Base-by-base conservation (phyloP, 2,113 vertebrate genomes). In the Lepus americanus region DNA sequence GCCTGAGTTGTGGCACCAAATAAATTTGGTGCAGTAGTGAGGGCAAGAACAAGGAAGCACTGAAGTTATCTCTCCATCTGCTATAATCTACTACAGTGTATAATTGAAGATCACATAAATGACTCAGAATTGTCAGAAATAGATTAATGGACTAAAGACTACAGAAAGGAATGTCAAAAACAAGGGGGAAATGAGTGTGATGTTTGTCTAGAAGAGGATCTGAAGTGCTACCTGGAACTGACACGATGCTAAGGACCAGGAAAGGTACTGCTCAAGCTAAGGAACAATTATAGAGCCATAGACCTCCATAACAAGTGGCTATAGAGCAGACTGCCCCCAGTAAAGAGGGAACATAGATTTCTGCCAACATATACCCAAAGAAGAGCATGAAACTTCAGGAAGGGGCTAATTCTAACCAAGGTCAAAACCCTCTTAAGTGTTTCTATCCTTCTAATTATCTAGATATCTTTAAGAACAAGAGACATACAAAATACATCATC, bases 361-460 rank as follows among this genome's bases (percentile, higher is more conserved):
- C 12, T 59, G 66, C 22, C 29, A 53, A 13, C 53, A 6, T 36
- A 12, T 4, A 82, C 9, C 44, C 23, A 72, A 14, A 25, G n/a
- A n/a, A 31, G 33, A 36, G 11, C 22, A 51, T 14, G 69, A n/a
- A 16, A 13, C 22, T 74, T n/a, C 17, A 23, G 13, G 6, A 67
- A 53, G 19, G 4, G 0, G 33, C 12, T 3, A 3, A n/a, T 77
- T 23, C 6, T 6, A 0, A 0, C 51, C 44, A 19, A 25, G 16
- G 14, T 22, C 39, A 19, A 17, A 55, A 79, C 22, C 29, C 59
- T 6, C 2, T 0, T 6, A 72, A 49, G 6, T 11, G 53, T 69
- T 78, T 74, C 17, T 59, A 5, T 77, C 11, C 64, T 67, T 76
- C 33, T 49, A n/a, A 16, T 63, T 33, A 59, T 10, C 53, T 29